These are phyloP conservation scores for Cephalopterus ornatus DNA, from an alignment of 2,113 vertebrate genomes.

Conservation along the genomic window DNA sequence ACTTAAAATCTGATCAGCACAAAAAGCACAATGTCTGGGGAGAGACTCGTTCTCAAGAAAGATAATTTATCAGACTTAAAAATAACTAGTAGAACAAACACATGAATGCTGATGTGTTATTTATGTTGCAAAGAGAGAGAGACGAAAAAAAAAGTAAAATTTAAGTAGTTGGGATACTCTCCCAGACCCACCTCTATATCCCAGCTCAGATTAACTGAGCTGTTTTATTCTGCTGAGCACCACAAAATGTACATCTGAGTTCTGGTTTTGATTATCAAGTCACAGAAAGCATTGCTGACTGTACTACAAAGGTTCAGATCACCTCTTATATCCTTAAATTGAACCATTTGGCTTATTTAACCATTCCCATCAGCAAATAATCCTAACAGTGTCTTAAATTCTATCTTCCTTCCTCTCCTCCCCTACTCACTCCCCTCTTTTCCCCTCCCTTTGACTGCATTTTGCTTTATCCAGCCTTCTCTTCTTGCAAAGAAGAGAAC, in stretches of 20 bases:
- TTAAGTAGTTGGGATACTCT: background rate
- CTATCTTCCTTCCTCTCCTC: background rate
- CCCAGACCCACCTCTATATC: background rate
- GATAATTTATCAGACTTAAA: background rate
- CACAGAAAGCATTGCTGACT: conserved; percentile 5
- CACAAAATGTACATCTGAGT: background rate
- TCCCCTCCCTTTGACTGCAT: background rate
- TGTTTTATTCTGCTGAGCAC: background rate
- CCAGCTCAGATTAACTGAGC: background rate
- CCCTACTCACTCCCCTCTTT: too few relatives aligned
- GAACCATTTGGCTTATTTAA: background rate
- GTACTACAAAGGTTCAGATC: background rate
- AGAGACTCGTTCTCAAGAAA: background rate
- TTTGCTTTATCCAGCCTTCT: background rate
- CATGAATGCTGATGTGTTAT: background rate
- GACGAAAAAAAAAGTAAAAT: background rate
- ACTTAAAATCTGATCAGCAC: background rate
- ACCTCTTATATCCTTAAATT: background rate
- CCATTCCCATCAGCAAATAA: background rate
- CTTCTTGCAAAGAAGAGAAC: background rate
- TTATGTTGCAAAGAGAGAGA: background rate
- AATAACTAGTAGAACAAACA: background rate
- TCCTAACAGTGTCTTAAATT: background rate
- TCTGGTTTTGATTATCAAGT: conserved; percentile 13
- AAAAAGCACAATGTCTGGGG: background rate